Conservation (phyloP, 2,888 invertebrate species). For the Homarus gammarus region DNA sequence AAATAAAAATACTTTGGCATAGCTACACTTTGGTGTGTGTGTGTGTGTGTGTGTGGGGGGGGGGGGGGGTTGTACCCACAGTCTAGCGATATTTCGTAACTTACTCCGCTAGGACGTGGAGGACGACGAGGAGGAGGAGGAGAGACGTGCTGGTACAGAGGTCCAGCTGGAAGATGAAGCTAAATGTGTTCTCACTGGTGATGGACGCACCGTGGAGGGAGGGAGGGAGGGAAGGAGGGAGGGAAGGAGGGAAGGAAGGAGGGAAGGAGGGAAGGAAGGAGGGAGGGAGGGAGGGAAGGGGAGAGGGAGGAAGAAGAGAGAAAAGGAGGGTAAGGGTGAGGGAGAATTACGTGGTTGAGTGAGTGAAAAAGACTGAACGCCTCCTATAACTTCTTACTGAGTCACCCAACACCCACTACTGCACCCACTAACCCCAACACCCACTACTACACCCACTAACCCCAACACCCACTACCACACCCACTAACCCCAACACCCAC, state of each 20-base stretch:
- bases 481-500: too few species aligned
- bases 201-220: not conserved
- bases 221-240: not conserved
- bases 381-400: too few species aligned
- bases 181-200: slow-evolving; percentile 1
- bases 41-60: too few species aligned
- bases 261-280: not conserved
- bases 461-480: too few species aligned
- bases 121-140: not conserved
- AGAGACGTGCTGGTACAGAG: not conserved
- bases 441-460: too few species aligned
- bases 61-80: too few species aligned
- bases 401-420: too few species aligned
- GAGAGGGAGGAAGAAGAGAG: not conserved
- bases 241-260: not conserved
- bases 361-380: too few species aligned
- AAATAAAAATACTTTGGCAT: too few species aligned
- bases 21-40: too few species aligned
- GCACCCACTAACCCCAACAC: too few species aligned
- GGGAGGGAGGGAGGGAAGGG: not conserved
- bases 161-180: not conserved
- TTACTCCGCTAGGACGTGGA: not conserved
- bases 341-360: too few species aligned
- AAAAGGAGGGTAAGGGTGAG: not conserved
- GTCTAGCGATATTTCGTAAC: not conserved